Conservation (phyloP, 2,888 invertebrate genomes). For the Amorpha juglandis region DNA sequence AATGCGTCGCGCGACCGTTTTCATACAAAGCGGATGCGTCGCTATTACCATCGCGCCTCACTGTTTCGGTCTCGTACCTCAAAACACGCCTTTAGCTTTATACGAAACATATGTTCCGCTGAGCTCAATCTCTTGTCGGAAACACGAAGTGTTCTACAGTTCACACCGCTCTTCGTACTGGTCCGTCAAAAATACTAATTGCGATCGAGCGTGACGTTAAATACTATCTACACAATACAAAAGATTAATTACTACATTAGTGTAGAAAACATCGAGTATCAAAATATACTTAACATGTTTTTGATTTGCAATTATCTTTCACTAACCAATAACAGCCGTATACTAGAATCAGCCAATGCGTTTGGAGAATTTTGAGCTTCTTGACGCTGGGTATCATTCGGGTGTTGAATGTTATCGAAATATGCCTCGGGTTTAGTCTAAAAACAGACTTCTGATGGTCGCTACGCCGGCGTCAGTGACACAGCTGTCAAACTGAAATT, state of each 20-base stretch:
- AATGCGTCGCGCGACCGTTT: no score
- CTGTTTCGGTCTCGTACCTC: no score
- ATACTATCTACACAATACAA: slow-evolving; percentile 72
- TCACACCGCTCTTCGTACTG: slow-evolving; percentile 31
- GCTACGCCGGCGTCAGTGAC: no score
- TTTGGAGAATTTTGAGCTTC: slow-evolving; percentile 73
- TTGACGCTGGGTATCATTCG: slow-evolving; percentile 61
- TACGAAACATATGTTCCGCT: slow-evolving; percentile 36
- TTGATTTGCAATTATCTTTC: slow-evolving; percentile 77
- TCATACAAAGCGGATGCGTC: no score
- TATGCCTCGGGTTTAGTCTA: neutral
- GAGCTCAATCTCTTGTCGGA: slow-evolving; percentile 33
- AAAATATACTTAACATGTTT: slow-evolving; percentile 82
- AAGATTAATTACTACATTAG: slow-evolving; percentile 75
- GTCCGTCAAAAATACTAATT: slow-evolving; percentile 62
- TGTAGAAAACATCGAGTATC: slow-evolving; percentile 84
- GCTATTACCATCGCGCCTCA: no score
- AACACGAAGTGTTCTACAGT: slow-evolving; percentile 28
- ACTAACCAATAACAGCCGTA: slow-evolving; percentile 84
- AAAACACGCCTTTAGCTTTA: slow-evolving; percentile 43
- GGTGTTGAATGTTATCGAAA: slow-evolving; percentile 58
- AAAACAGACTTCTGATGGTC: neutral
- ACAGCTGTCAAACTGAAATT: no score
- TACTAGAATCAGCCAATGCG: slow-evolving; percentile 82
- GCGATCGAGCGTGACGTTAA: slow-evolving; percentile 63